A percentile compares a stretch with the other conserved stretches of the same genome.
These are phyloP conservation scores for Alethe diademata DNA, from an alignment of 2,113 vertebrate genomes.

Conservation along the genomic window DNA sequence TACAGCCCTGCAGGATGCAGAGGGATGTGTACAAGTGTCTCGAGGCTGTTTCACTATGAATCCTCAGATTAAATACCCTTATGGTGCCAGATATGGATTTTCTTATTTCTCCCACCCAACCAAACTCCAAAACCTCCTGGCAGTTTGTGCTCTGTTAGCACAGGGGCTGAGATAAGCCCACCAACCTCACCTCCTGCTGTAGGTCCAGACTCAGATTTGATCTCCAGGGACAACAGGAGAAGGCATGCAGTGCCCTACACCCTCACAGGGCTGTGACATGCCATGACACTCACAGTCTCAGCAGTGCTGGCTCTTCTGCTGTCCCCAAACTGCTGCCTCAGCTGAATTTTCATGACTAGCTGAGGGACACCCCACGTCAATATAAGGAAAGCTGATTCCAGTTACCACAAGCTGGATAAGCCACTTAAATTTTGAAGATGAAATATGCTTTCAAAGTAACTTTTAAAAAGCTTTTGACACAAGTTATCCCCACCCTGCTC, in stretches of 20 bases:
- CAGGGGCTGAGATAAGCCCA: not conserved
- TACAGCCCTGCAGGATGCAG: not conserved
- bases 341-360: not conserved
- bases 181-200: not conserved
- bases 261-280: not conserved
- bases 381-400: slow-evolving; percentile 38
- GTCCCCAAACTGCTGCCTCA: slow-evolving; percentile 23
- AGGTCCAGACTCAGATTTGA: not conserved
- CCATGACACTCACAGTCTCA: not conserved
- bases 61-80: not conserved
- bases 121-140: not conserved
- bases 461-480: slow-evolving; percentile 47
- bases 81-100: not conserved
- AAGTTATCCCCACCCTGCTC: slow-evolving; percentile 15
- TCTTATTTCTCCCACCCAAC: not conserved
- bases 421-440: slow-evolving; percentile 58
- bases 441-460: slow-evolving; percentile 56
- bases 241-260: rapidly evolving
- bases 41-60: not conserved
- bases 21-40: not conserved
- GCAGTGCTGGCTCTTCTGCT: not conserved
- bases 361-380: not conserved
- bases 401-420: slow-evolving; percentile 30
- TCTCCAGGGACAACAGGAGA: not conserved
- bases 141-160: not conserved